Base-by-base conservation (phyloP, 1,140 invertebrate genomes). In the Bombus terrestris region DNA sequence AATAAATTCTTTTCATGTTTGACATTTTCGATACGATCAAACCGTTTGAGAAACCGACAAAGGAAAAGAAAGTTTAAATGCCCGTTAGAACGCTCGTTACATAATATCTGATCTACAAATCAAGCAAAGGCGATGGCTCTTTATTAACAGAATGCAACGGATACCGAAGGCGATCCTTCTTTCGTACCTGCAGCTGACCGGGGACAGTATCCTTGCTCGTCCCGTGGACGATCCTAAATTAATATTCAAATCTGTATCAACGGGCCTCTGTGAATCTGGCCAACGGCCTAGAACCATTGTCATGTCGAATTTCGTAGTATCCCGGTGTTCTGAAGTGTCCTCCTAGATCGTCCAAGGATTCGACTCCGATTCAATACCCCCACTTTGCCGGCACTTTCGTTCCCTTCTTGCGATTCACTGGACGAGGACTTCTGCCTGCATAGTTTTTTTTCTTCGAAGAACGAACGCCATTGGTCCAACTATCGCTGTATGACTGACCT, bases 161-260 rank as follows among this genome's bases (percentile, higher is more conserved):
- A 62, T 62, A 62, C 59, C 59, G 28, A 62, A 62, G 59, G 59
- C 12, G 87, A 86, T 87, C 86, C 83, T 75, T 92, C 81, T 18
- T 41, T 83, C 83, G 90, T 83, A 88, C 90, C 87, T 89, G 75
- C 85, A 74, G 71, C 81, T 92, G 91, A 92, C 92, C 91, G 41
- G 72, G 85, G 86, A 62, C 12, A n/a, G 28, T 62, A 5, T 62
- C 28, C 59, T 62, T 13, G 0, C 59, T n/a, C 28, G 59, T 62
- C 28, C 59, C 12, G 59, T 62, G 59, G 3, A 89, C 89, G 86
- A 90, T 88, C 92, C 87, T 85, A 89, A 93, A 94, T 94, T 94
- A 94, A 94, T 94, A 94, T 94, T 94, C 93, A 93, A 94, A 94
- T 94, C 92, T 89, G 91, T 92, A 91, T 89, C 83, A 92, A 91